Base-by-base conservation (phyloP, 2,888 invertebrate species). In the Caradrina clavipalpis region DNA sequence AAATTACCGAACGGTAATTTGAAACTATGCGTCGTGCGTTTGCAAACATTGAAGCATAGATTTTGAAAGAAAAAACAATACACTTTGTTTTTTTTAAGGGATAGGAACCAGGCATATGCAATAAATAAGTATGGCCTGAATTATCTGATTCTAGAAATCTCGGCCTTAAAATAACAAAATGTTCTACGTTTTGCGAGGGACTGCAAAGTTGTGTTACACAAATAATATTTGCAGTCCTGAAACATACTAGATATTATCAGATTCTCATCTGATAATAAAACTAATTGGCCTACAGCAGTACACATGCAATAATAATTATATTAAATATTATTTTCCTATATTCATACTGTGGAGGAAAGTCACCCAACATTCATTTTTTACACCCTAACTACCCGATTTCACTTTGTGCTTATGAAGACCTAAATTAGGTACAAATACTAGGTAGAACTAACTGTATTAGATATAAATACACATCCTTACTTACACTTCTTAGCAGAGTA, bases 301-400 rank as follows among this genome's bases (percentile, higher is more conserved):
- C 53, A 56, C 53, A 56, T 50, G 50, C 5, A 55, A 45, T 19
- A 60, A 26, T 77, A 65, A 51, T 54, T 26, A 63, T 21, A 53
- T n/a, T 60, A 49, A 62, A 59, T 62, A 55, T 75, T 59, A 76
- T 73, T 76, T 69, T 56, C 54, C 56, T 82, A 71, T 59, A 69
- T 15, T 31, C 58, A 69, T 76, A 83, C 82, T 82, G 84, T 81
- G 82, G 82, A 82, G 84, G 60, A 58, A 65, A 69, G 64, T 59
- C 71, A 61, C 65, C 49, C 63, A 71, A 31, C 69, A 68, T 63
- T 65, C 45, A 62, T 56, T 61, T 65, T 26, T 50, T 65, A 71
- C 76, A 66, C 26, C 19, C 70, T 70, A 61, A 51, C 61, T 77
- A 66, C 67, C 68, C 75, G 66, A 69, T 68, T 72, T 81, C 66